These are phyloP conservation scores for Anser cygnoides DNA, from an alignment of 2,113 vertebrate genomes.

Conservation along the genomic window DNA sequence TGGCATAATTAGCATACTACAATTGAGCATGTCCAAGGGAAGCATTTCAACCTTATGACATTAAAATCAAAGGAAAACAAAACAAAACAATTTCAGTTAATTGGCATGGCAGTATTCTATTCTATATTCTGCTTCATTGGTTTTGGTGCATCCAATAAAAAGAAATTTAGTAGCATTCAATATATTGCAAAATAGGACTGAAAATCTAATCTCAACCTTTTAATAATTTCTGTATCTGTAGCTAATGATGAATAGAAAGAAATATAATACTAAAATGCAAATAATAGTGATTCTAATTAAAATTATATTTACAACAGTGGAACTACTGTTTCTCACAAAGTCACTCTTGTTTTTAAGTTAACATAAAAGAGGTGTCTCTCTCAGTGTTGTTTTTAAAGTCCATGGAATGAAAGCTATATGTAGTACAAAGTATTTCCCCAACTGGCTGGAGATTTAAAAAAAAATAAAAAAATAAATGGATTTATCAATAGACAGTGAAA, in stretches of 20 bases:
- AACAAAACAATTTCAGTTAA: background rate
- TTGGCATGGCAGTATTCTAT: background rate
- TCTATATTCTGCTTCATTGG: background rate
- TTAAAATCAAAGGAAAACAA: background rate
- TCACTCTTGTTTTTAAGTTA: background rate
- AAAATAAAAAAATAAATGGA: background rate
- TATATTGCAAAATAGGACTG: background rate
- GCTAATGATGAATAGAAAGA: slow-evolving; percentile 14
- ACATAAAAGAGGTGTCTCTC: background rate
- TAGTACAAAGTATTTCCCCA: background rate
- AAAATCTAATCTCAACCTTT: background rate
- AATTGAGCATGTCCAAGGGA: background rate
- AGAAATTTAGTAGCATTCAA: background rate
- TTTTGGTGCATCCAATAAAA: background rate
- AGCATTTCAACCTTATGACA: background rate
- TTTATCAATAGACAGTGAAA: background rate
- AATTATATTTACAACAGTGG: background rate
- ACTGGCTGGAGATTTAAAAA: background rate
- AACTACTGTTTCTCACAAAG: background rate
- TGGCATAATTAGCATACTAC: background rate
- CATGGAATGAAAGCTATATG: background rate
- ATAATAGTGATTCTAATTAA: background rate
- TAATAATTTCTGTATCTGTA: background rate
- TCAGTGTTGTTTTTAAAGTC: background rate
- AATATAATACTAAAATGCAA: background rate